These are phyloP conservation scores for Trachelus troglodyta DNA, from an alignment of 2,888 invertebrate species.

Conservation along the genomic window DNA sequence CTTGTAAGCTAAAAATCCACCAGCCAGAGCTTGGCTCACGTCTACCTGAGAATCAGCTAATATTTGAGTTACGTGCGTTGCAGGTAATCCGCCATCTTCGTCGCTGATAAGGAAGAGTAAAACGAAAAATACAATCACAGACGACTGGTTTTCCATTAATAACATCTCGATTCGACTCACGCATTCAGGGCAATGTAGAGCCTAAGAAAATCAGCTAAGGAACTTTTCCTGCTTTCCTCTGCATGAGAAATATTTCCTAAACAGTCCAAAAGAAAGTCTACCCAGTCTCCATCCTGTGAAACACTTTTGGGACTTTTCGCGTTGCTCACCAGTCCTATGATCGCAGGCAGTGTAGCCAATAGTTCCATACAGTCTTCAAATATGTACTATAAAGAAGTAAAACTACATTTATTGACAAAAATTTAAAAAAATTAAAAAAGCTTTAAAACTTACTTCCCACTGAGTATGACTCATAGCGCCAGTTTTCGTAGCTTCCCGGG, in stretches of 20 bases:
- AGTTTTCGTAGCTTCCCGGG: slow-evolving; percentile 29
- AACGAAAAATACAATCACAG: background rate
- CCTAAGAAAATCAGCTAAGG: slow-evolving; percentile 48
- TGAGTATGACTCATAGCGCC: slow-evolving; percentile 39
- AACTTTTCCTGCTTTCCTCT: slow-evolving; percentile 32
- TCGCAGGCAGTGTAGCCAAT: slow-evolving; percentile 53
- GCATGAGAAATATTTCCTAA: slow-evolving; percentile 33
- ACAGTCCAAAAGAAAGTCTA: slow-evolving; percentile 46
- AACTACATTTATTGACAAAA: slow-evolving; percentile 5
- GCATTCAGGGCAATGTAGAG: slow-evolving; percentile 52
- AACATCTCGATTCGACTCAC: slow-evolving; percentile 34
- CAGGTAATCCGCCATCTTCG: slow-evolving; percentile 71
- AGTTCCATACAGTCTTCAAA: slow-evolving; percentile 60
- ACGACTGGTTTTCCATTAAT: background rate
- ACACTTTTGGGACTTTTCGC: slow-evolving; percentile 21
- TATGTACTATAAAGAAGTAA: slow-evolving; percentile 39
- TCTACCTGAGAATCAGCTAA: slow-evolving; percentile 47
- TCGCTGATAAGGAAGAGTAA: slow-evolving; percentile 42
- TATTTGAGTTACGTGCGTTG: slow-evolving; percentile 56
- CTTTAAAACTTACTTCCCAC: slow-evolving; percentile 51
- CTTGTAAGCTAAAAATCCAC: slow-evolving; percentile 44
- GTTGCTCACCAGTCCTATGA: slow-evolving; percentile 44
- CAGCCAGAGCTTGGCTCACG: slow-evolving; percentile 50
- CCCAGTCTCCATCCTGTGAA: slow-evolving; percentile 49
- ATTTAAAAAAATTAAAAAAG: background rate